Evolutionary conservation across 2,888 invertebrate species (phyloP).

Genomic region (Crematogaster levior): DNA sequence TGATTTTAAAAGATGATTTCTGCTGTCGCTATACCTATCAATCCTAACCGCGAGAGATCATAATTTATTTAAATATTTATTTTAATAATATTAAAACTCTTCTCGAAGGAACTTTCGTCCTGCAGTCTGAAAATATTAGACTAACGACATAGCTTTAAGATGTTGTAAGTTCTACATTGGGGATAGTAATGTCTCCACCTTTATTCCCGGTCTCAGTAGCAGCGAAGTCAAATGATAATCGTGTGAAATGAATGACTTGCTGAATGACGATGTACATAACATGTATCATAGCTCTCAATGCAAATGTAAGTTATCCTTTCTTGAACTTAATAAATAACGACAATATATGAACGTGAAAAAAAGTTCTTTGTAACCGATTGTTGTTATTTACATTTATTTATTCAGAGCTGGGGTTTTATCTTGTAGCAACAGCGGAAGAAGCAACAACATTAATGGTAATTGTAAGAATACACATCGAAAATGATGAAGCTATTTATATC

Average conservation of each 20-base stretch:
- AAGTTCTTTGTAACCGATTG: background rate
- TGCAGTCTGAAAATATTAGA: slow-evolving; percentile 69
- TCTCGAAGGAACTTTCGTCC: slow-evolving; percentile 65
- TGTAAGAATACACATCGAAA: no score
- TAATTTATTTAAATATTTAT: slow-evolving; percentile 33
- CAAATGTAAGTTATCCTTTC: slow-evolving; percentile 82
- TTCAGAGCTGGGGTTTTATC: background rate
- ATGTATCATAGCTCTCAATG: slow-evolving; percentile 81
- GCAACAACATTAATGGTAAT: background rate
- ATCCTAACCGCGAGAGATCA: background rate
- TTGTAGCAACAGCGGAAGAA: background rate
- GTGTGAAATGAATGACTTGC: slow-evolving; percentile 54
- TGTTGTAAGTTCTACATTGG: slow-evolving; percentile 67
- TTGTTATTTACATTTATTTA: slow-evolving; percentile 16
- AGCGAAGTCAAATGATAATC: slow-evolving; percentile 41
- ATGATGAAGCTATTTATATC: no score
- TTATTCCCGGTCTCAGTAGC: slow-evolving; percentile 48
- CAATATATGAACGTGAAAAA: slow-evolving; percentile 77
- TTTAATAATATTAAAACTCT: slow-evolving; percentile 9
- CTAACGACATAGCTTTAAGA: slow-evolving; percentile 67
- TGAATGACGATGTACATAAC: slow-evolving; percentile 78
- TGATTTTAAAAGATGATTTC: slow-evolving; percentile 1
- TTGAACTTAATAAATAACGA: slow-evolving; percentile 84
- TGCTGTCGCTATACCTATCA: background rate
- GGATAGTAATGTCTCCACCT: slow-evolving; percentile 52